Conservation (phyloP, 2,113 vertebrate species). For the Seriola dumerili region DNA sequence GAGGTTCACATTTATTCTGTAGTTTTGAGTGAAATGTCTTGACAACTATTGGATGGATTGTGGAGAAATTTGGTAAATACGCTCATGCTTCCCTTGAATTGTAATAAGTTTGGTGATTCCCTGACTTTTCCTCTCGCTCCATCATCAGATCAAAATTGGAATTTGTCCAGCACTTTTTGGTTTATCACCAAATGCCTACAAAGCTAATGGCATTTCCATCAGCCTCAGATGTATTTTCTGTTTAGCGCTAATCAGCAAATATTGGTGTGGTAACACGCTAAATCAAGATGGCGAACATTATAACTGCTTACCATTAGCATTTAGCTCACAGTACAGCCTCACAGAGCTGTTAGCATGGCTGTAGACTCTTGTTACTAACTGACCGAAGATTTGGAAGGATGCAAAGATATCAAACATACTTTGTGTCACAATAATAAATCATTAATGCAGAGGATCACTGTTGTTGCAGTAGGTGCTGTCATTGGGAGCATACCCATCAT, state of each 20-base stretch:
- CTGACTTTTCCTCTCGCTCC: neutral
- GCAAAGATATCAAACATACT: neutral
- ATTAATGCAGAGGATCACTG: neutral
- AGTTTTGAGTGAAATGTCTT: neutral
- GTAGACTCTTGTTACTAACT: neutral
- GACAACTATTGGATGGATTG: neutral
- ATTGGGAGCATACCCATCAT: neutral
- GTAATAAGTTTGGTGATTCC: neutral
- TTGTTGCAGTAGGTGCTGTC: neutral
- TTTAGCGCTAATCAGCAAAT: no score
- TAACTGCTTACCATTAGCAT: no score
- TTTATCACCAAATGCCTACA: neutral
- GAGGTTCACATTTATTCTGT: no score
- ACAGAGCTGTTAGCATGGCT: neutral
- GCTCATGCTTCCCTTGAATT: neutral
- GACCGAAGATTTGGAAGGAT: neutral
- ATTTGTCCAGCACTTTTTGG: neutral
- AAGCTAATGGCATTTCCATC: neutral
- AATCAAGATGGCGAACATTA: no score
- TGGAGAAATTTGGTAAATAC: neutral
- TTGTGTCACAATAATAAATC: constrained; percentile 1
- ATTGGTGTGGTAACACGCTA: no score
- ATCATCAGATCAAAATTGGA: neutral
- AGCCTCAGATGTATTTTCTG: neutral
- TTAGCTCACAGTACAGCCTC: neutral